Evolutionary conservation across 2,888 invertebrate genomes (phyloP), one percentile per base, ranked within the genome.

Genomic region (Pseudococcus viburni): DNA sequence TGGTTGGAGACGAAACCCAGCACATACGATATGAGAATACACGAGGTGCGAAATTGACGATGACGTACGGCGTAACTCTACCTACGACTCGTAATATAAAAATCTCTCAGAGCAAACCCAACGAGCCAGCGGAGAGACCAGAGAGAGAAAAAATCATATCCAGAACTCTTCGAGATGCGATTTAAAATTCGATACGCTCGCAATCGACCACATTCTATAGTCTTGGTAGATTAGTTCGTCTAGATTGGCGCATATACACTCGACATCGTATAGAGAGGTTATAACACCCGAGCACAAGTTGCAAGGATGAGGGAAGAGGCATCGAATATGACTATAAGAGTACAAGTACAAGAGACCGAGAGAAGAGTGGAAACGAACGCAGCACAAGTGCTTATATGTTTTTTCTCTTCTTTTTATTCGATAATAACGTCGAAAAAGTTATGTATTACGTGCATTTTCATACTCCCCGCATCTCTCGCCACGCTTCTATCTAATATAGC

Each of bases 201-300:
- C 22, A 77, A 64, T 48, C 86, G 46, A 73, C 68, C 68, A 64
- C 12, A 46, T 83, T 64, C 19, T 73, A 73, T 68, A 86, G 73
- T 73, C 77, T 86, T 86, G 86, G 86, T 73, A 86, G 86, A 86
- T 86, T 86, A 86, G 73, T 86, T 86, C 48, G 48, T 86, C 42
- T 68, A 42, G 86, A 86, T 68, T 86, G 86, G 73, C 68, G 86
- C 86, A 73, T 7, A 17, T 17, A 33, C 73, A 73, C 46, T 64
- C 9, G 8, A 46, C 17, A 42, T n/a, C 39, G 42, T 39, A 33
- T 8, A 33, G 9, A 83, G 80, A 83, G 80, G 80, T 83, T 46
- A 64, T 64, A 64, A 64, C 19, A 64, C 64, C 64, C 19, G 64
- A 64, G 22, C 9, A 22, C 42, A 42, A 42, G 42, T 42, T 42